Evolutionary conservation across 1,140 invertebrate genomes (phyloP).

Genomic region (Drosophila obscura): DNA sequence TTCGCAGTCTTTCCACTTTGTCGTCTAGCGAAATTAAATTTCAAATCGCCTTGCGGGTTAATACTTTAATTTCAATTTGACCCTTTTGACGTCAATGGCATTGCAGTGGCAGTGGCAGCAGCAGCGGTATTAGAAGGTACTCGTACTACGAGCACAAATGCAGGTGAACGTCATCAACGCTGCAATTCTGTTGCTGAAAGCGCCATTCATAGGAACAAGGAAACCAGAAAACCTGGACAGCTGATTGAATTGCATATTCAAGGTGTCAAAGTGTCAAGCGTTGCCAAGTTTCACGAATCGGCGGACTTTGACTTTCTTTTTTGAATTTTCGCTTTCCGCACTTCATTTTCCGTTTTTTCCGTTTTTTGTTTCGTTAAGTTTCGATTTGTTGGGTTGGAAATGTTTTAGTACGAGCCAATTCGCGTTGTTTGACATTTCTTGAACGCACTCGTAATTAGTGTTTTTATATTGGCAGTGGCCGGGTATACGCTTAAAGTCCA

Average conservation of each 20-base stretch:
- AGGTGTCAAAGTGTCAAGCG: slow-evolving; percentile 36
- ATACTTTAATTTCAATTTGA: slow-evolving; percentile 74
- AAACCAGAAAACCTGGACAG: background rate
- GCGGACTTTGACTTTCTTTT: slow-evolving; percentile 48
- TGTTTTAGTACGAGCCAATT: slow-evolving; percentile 61
- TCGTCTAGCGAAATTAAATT: slow-evolving; percentile 64
- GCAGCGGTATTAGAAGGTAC: slow-evolving; percentile 40
- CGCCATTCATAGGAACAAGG: no score
- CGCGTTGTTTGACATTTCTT: slow-evolving; percentile 74
- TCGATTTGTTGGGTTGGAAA: slow-evolving; percentile 29
- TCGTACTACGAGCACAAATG: slow-evolving; percentile 11
- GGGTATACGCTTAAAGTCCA: slow-evolving; percentile 34
- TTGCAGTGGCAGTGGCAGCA: no score
- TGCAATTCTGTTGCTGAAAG: no score
- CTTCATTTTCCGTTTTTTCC: slow-evolving; percentile 10
- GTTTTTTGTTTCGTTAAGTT: slow-evolving; percentile 2
- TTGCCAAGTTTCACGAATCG: slow-evolving; percentile 43
- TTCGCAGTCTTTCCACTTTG: slow-evolving; percentile 19
- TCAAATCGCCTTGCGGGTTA: slow-evolving; percentile 69
- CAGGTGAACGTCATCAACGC: slow-evolving; percentile 45
- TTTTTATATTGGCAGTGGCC: slow-evolving; percentile 28
- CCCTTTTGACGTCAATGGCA: slow-evolving; percentile 48
- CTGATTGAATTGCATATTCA: slow-evolving; percentile 37
- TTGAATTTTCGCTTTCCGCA: no score
- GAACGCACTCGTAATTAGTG: slow-evolving; percentile 65